phyloP scores from a whole-genome alignment of 2,797 vertebrate genomes.

The Neostethus bicornis region DNA sequence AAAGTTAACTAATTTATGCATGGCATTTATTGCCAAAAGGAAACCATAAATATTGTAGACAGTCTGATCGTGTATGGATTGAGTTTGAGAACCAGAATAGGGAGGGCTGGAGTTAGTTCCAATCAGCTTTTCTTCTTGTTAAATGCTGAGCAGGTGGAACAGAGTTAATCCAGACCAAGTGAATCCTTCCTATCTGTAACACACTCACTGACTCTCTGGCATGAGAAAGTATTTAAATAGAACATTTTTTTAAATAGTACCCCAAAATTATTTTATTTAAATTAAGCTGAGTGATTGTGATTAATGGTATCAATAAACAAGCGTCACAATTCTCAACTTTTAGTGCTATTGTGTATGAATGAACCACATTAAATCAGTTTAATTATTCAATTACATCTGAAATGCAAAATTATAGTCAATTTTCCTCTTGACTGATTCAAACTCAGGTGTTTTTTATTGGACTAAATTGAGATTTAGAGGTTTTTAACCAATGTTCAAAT shows the following conservation, averaged over 20 bases:
- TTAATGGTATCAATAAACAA: too few species aligned
- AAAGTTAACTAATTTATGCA: slow-evolving; percentile 8
- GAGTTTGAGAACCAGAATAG: background rate
- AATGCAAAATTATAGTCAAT: too few species aligned
- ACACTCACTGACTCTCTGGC: background rate
- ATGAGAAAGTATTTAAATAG: background rate
- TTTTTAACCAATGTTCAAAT: too few species aligned
- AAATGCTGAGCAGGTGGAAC: slow-evolving; percentile 78
- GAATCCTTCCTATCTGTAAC: slow-evolving; percentile 34
- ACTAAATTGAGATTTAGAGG: too few species aligned
- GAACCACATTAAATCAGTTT: too few species aligned
- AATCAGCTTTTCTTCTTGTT: slow-evolving; percentile 74
- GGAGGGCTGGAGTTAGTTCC: slow-evolving; percentile 20
- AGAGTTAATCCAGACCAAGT: slow-evolving; percentile 71
- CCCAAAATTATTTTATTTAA: background rate
- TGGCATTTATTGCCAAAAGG: slow-evolving; percentile 28
- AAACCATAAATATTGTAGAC: slow-evolving; percentile 1
- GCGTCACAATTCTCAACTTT: too few species aligned
- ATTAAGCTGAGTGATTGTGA: too few species aligned
- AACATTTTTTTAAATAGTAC: background rate
- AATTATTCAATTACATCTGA: too few species aligned
- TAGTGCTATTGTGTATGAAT: too few species aligned
- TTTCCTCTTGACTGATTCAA: too few species aligned
- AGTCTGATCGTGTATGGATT: slow-evolving; percentile 62
- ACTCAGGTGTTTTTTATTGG: too few species aligned